A percentile compares a stretch with the other conserved stretches of the same genome.
Conservation (phyloP, 2,888 invertebrate genomes). For the Sicus ferrugineus region DNA sequence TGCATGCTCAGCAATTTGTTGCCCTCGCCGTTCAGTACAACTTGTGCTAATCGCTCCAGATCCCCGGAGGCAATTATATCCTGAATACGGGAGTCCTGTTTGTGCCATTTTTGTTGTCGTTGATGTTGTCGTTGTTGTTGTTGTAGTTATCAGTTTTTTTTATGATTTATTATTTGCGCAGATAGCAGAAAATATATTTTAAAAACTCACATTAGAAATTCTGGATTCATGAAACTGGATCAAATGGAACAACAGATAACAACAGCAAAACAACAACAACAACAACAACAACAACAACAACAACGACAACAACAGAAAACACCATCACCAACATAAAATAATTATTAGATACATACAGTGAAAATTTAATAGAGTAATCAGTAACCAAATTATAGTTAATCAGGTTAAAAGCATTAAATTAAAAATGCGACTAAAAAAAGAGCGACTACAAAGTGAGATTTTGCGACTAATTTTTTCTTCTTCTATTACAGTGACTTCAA, state of each 20-base stretch:
- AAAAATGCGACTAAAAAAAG: conserved; percentile 11
- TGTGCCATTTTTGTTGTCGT: not conserved
- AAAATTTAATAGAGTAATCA: not conserved
- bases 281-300: conserved; percentile 28
- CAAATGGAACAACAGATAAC: not conserved
- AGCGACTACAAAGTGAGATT: not conserved
- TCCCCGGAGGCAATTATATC: conserved; percentile 77
- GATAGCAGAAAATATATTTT: not conserved
- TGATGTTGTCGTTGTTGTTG: not conserved
- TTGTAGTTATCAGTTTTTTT: not conserved
- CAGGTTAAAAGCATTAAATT: conserved; percentile 12
- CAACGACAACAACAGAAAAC: not conserved
- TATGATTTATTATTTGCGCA: not conserved
- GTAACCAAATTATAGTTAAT: not conserved
- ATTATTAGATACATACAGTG: not conserved
- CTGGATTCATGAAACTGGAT: not conserved
- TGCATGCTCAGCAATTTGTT: conserved; percentile 75
- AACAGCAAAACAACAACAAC: conserved; percentile 15
- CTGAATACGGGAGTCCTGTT: conserved; percentile 72
- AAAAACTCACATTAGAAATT: not conserved
- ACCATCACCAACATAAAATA: not conserved
- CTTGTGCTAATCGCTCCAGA: conserved; percentile 87
- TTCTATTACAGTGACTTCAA: too few species aligned
- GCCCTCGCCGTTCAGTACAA: conserved; percentile 90
- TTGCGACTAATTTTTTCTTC: too few species aligned